A percentile compares a stretch with the other conserved stretches of the same genome.
Evolutionary conservation across 2,797 vertebrate genomes (phyloP).

Genomic region (Silurus aristotelis): DNA sequence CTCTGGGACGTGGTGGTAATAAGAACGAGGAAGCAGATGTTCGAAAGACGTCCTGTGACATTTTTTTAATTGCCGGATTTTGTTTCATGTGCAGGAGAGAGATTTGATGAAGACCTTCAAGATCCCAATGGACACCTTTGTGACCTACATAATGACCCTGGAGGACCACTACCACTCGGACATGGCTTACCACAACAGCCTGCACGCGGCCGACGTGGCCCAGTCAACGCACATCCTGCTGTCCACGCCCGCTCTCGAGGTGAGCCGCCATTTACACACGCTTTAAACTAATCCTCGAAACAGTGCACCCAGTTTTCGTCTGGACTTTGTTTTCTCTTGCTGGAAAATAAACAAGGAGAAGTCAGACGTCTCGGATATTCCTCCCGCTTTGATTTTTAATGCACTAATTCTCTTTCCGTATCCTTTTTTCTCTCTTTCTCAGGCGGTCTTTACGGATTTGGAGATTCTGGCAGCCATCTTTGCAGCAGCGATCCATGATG

Average conservation of each 20-base stretch:
- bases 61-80: neutral
- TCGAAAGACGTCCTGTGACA: neutral
- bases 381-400: conserved; percentile 18
- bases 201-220: conserved; percentile 94
- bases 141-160: conserved; percentile 97
- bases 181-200: conserved; percentile 96
- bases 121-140: conserved; percentile 92
- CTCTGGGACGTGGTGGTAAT: too few relatives aligned
- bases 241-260: conserved; percentile 92
- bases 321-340: conserved; percentile 27
- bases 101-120: conserved; percentile 95
- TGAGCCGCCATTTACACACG: conserved; percentile 68
- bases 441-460: conserved; percentile 97
- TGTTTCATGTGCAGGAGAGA: conserved; percentile 79
- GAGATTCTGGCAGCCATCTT: conserved; percentile 98
- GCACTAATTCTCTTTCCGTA: conserved; percentile 20
- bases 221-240: conserved; percentile 96
- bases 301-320: conserved; percentile 22
- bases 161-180: conserved; percentile 95
- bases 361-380: conserved; percentile 14
- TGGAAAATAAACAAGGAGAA: conserved; percentile 19
- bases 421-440: conserved; percentile 39
- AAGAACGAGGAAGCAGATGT: too few relatives aligned
- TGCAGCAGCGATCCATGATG: conserved; percentile 96
- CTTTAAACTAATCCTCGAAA: conserved; percentile 23